Evolutionary conservation across 2,888 invertebrate genomes (phyloP), one percentile per base, ranked within the genome.

Genomic region (Alentia gelatinosa): DNA sequence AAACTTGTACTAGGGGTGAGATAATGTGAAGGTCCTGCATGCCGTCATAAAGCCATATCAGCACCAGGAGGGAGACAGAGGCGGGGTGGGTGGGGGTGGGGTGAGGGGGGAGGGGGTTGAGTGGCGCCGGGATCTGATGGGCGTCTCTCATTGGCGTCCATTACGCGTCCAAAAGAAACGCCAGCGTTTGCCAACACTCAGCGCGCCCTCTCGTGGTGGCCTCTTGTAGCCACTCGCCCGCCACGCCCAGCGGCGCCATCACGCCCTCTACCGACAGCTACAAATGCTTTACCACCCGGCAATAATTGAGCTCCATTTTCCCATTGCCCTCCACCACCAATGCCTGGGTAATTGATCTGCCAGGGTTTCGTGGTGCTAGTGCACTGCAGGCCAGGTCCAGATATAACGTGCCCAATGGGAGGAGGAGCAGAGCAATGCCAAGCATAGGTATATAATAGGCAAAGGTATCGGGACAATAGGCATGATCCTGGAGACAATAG

Each of bases 271-370:
- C 30, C 30, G 79, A 79, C 79, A 79, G 79, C 79, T 37, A 79
- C 79, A 79, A 79, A 79, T 79, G 79, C 79, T 79, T 79, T 79
- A 79, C 79, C 79, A 79, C 79, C 79, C 79, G 3, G 39, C 79
- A 39, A 79, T 79, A 79, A 79, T 79, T 79, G 79, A 79, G 79
- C 79, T 39, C 79, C 79, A 79, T 79, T 79, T 79, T 79, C 79
- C 79, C 79, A 79, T 79, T 79, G 39, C 79, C 79, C 79, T 79
- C 79, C 30, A 39, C 15, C 23, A 39, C 79, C 79, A 39, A 12
- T 15, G n/a, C 39, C n/a, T 23, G 39, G 35, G 79, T 79, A 79
- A 79, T 79, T 79, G 79, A 79, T 79, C 79, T 35, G 35, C 37
- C 37, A 26, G 74, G 33, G 19, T n/a, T 19, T n/a, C n/a, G 56